phyloP scores from a whole-genome alignment of 1,140 invertebrate genomes.

The Drosophila auraria region DNA sequence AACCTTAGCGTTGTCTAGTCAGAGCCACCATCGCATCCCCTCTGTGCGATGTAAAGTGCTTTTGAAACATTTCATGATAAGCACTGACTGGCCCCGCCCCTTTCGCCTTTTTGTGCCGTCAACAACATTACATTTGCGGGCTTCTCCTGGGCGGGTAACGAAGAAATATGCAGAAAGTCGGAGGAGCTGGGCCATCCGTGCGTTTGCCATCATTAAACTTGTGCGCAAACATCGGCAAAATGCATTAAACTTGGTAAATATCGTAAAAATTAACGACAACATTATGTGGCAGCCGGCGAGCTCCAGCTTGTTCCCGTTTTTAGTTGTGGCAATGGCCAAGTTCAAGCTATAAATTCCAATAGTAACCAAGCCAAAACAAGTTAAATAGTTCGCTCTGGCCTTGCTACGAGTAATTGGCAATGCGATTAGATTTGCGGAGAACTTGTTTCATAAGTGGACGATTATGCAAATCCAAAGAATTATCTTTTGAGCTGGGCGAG shows the following conservation, averaged over 20 bases:
- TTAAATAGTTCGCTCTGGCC: slow-evolving; percentile 32
- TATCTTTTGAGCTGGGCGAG: background rate
- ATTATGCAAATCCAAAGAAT: slow-evolving; percentile 40
- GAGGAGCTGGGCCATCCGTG: slow-evolving; percentile 8
- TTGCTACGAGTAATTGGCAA: slow-evolving; percentile 34
- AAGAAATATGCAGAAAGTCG: slow-evolving; percentile 69
- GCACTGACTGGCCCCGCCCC: slow-evolving; percentile 34
- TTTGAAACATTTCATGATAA: slow-evolving; percentile 79
- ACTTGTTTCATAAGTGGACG: slow-evolving; percentile 33
- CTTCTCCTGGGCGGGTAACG: slow-evolving; percentile 39
- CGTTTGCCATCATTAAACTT: slow-evolving; percentile 73
- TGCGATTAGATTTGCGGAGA: slow-evolving; percentile 39
- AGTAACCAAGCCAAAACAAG: slow-evolving; percentile 41
- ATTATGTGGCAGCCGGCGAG: slow-evolving; percentile 52
- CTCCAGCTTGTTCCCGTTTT: slow-evolving; percentile 19
- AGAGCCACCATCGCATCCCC: slow-evolving; percentile 8
- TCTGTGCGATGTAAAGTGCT: slow-evolving; percentile 60
- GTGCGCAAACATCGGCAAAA: slow-evolving; percentile 71
- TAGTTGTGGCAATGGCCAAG: slow-evolving; percentile 22
- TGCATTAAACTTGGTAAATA: slow-evolving; percentile 82
- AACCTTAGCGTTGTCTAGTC: slow-evolving; percentile 76
- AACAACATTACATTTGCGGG: slow-evolving; percentile 64
- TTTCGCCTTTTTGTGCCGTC: slow-evolving; percentile 44
- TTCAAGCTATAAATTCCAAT: slow-evolving; percentile 60
- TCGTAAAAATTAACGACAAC: slow-evolving; percentile 80